These are phyloP conservation scores for Ctenosaura bakeri DNA, from an alignment of 2,797 vertebrate genomes.

Conservation along the genomic window DNA sequence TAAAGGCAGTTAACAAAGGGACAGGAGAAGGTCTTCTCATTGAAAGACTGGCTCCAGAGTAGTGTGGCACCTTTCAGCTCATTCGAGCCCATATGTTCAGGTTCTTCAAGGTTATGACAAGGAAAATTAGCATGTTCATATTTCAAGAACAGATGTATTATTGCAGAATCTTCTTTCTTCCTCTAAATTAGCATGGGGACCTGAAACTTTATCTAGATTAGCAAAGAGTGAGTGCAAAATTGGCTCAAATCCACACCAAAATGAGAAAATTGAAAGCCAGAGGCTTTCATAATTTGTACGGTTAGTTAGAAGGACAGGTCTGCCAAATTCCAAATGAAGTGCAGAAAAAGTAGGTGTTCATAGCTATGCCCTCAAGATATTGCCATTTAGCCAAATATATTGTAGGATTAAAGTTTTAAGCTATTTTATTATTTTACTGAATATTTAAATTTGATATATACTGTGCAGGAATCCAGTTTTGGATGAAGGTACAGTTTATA, in stretches of 20 bases:
- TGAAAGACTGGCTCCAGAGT: background rate
- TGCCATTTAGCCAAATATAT: fast-evolving
- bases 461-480: background rate
- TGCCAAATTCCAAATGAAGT: background rate
- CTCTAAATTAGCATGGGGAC: background rate
- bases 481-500: background rate
- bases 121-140: background rate
- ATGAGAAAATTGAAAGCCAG: background rate
- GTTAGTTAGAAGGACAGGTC: background rate
- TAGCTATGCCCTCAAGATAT: background rate
- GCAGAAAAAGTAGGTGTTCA: background rate
- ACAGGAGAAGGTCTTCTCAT: background rate
- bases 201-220: too few species aligned
- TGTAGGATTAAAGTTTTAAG: fast-evolving
- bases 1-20: background rate
- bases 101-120: background rate
- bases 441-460: background rate
- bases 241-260: background rate
- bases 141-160: background rate
- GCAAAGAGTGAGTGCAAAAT: background rate
- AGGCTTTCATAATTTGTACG: background rate
- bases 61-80: background rate
- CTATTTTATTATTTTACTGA: conserved; percentile 12
- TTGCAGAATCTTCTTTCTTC: background rate
- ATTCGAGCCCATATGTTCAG: background rate